phyloP scores from a whole-genome alignment of 2,888 invertebrate species.

The Drosophila anomalipes region DNA sequence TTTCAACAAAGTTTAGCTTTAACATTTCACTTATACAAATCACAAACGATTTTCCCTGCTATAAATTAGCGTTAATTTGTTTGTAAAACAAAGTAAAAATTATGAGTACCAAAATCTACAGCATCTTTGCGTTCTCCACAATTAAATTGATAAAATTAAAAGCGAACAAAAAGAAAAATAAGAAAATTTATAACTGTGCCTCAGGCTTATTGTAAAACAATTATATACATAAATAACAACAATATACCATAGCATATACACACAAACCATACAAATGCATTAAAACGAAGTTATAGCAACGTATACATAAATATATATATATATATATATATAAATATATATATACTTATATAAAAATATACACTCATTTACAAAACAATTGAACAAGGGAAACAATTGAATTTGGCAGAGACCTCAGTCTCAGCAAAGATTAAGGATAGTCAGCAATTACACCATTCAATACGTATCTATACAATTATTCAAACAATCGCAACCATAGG shows the following conservation, averaged over 20 bases:
- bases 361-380: conserved; percentile 74
- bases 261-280: conserved; percentile 51
- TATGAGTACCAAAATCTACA: conserved; percentile 18
- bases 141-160: conserved; percentile 38
- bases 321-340: conserved; percentile 51
- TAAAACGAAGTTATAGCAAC: conserved; percentile 40
- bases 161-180: conserved; percentile 14
- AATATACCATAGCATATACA: conserved; percentile 45
- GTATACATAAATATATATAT: conserved; percentile 57
- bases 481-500: conserved; percentile 7
- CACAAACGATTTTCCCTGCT: conserved; percentile 14
- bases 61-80: conserved; percentile 61
- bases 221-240: conserved; percentile 54
- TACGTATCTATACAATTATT: conserved; percentile 21
- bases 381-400: conserved; percentile 64
- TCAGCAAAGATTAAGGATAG: conserved; percentile 37
- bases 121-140: conserved; percentile 27
- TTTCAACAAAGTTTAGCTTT: conserved; percentile 55
- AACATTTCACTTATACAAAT: conserved; percentile 40
- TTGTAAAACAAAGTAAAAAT: conserved; percentile 74
- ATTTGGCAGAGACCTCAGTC: conserved; percentile 55
- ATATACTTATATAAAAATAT: conserved; percentile 65
- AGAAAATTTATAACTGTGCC: conserved; percentile 74
- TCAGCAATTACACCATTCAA: conserved; percentile 36
- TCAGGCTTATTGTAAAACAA: conserved; percentile 84